Evolutionary conservation across 1,140 invertebrate genomes (phyloP).

Genomic region (Melanaphis sacchari): DNA sequence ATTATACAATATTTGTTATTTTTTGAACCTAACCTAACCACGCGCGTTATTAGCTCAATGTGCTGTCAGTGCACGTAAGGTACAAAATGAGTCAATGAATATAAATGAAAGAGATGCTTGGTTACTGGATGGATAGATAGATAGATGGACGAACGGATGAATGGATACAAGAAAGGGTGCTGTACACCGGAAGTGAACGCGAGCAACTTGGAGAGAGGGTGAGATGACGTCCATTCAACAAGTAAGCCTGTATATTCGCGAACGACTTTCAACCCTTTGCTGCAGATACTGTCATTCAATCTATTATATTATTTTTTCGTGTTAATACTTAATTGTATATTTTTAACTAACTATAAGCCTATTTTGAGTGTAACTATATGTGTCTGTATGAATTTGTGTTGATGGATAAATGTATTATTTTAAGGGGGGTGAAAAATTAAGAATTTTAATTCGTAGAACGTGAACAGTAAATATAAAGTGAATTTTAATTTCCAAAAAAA

Average conservation of each 20-base stretch:
- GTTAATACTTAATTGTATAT: neutral
- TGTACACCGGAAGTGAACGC: slow-evolving; percentile 42
- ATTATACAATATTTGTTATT: neutral
- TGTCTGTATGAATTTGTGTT: neutral
- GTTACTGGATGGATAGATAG: neutral
- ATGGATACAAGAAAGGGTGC: neutral
- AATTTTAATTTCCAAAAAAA: neutral
- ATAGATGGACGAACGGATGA: neutral
- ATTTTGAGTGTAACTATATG: neutral
- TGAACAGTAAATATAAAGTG: neutral
- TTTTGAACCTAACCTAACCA: neutral
- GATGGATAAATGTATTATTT: neutral
- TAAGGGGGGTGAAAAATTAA: neutral
- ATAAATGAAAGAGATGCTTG: neutral
- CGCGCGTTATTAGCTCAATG: neutral
- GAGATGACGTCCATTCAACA: slow-evolving; percentile 55
- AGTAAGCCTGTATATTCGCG: slow-evolving; percentile 42
- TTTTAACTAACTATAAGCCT: neutral
- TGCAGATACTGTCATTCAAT: neutral
- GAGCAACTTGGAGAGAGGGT: slow-evolving; percentile 16
- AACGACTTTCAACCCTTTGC: slow-evolving; percentile 40
- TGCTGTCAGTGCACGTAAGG: neutral
- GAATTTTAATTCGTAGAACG: neutral
- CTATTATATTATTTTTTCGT: neutral
- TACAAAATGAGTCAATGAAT: neutral